phyloP scores from a whole-genome alignment of 2,113 vertebrate genomes.

The Grammomys surdaster region DNA sequence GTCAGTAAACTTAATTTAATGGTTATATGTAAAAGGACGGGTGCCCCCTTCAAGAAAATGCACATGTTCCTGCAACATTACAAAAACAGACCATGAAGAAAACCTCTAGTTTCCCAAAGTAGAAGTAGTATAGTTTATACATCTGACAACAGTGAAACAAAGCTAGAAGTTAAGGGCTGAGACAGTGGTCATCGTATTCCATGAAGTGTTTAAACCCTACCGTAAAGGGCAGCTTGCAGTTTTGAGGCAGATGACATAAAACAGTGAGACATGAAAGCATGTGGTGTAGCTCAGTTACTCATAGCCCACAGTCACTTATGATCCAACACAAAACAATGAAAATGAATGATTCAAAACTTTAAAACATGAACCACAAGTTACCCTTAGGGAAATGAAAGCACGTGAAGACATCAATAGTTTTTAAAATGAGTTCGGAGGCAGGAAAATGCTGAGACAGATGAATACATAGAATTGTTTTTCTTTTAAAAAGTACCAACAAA shows the following conservation, averaged over 20 bases:
- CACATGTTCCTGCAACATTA: not conserved
- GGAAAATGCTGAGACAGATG: not conserved
- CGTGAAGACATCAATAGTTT: not conserved
- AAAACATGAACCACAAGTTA: not conserved
- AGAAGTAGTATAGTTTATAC: not conserved
- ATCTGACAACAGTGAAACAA: not conserved
- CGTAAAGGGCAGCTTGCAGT: not conserved
- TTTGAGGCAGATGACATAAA: not conserved
- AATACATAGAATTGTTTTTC: not conserved
- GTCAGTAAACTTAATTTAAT: not conserved
- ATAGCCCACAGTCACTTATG: constrained; percentile 1
- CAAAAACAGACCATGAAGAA: not conserved
- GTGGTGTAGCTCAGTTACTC: not conserved
- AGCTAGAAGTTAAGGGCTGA: not conserved
- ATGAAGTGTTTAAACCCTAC: not conserved
- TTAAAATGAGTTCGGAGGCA: not conserved
- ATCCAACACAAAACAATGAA: not conserved
- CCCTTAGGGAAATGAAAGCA: not conserved
- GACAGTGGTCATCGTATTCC: not conserved
- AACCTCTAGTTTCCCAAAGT: not conserved
- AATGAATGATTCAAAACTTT: not conserved
- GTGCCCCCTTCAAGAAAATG: not conserved
- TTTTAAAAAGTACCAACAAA: not conserved
- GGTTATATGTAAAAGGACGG: not conserved
- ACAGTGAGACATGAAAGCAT: not conserved